phyloP scores from a whole-genome alignment of 1,140 invertebrate genomes.

The Trachymyrmex septentrionalis region DNA sequence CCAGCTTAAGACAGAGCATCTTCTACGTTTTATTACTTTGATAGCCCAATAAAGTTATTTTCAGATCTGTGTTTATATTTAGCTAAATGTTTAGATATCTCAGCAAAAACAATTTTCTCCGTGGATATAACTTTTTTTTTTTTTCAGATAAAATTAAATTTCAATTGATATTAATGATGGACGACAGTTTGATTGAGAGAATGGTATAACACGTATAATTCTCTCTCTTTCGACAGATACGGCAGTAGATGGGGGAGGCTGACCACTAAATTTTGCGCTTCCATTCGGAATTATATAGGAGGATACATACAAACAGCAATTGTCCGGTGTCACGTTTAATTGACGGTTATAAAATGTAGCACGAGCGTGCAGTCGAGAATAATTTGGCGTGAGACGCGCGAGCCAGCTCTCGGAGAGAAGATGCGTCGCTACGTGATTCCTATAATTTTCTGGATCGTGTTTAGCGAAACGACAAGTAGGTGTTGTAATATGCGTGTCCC shows the following conservation, averaged over 20 bases:
- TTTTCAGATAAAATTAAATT: not conserved
- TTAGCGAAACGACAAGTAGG: constrained; percentile 48
- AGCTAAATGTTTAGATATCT: too few relatives aligned
- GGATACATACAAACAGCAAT: constrained; percentile 50
- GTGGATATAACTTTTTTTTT: not conserved
- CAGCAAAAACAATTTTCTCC: too few relatives aligned
- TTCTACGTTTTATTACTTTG: too few relatives aligned
- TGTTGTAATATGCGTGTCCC: constrained; percentile 50
- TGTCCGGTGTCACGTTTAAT: constrained; percentile 76
- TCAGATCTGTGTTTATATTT: too few relatives aligned
- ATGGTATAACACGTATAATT: not conserved
- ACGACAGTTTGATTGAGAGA: not conserved
- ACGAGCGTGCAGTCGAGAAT: constrained; percentile 75
- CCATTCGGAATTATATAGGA: constrained; percentile 42
- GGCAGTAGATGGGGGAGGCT: not conserved
- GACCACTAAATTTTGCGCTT: constrained; percentile 33
- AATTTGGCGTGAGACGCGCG: constrained; percentile 75
- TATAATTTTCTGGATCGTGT: constrained; percentile 60
- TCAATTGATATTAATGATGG: not conserved
- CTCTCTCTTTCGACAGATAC: not conserved
- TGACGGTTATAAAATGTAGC: constrained; percentile 77
- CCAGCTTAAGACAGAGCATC: too few relatives aligned
- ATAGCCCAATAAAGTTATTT: too few relatives aligned
- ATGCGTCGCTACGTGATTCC: constrained; percentile 62
- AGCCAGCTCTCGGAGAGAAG: constrained; percentile 9